These are phyloP conservation scores for Osedax fenrisi DNA, from an alignment of 2,888 invertebrate genomes.

Conservation along the genomic window DNA sequence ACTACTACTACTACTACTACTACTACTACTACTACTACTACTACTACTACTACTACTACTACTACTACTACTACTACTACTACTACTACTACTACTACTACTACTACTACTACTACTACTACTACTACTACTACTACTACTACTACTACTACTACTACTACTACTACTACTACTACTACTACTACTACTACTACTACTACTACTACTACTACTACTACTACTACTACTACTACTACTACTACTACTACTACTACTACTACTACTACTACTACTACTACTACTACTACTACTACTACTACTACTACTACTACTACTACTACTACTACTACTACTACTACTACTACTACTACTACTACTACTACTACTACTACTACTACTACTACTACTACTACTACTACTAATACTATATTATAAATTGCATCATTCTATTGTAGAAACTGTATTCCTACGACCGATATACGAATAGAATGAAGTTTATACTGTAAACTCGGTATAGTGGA, in stretches of 20 bases:
- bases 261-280: constrained; percentile 19
- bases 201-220: constrained; percentile 19
- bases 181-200: constrained; percentile 20
- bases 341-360: constrained; percentile 19
- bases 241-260: constrained; percentile 20
- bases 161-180: constrained; percentile 19
- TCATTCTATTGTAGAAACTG: too few species aligned
- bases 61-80: constrained; percentile 20
- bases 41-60: constrained; percentile 19
- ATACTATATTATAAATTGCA: too few species aligned
- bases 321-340: constrained; percentile 19
- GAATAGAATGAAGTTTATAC: too few species aligned
- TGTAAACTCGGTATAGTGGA: too few species aligned
- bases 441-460: too few species aligned
- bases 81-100: constrained; percentile 19
- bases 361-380: constrained; percentile 20
- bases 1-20: constrained; percentile 8
- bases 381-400: too few species aligned
- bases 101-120: constrained; percentile 19
- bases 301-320: constrained; percentile 20
- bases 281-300: constrained; percentile 19
- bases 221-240: constrained; percentile 19
- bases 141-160: constrained; percentile 19
- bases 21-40: constrained; percentile 20
- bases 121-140: constrained; percentile 20